These are phyloP conservation scores for Drepanosiphum platanoidis DNA, from an alignment of 2,888 invertebrate genomes.

Conservation along the genomic window DNA sequence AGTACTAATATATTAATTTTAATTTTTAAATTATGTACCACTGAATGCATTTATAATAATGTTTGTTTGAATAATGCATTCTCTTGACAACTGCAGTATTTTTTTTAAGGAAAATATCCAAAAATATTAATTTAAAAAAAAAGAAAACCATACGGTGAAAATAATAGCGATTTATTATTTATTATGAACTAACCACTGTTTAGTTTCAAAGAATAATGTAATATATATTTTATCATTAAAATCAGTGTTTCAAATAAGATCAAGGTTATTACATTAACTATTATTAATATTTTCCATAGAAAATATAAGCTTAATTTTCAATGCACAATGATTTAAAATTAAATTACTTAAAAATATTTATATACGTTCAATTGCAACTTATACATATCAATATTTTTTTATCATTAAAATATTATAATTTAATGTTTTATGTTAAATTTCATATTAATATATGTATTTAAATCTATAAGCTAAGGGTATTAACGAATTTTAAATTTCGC, in stretches of 20 bases:
- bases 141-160: not conserved
- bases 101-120: not conserved
- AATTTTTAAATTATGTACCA: not conserved
- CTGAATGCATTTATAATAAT: constrained; percentile 12
- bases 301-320: not conserved
- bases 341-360: constrained; percentile 20
- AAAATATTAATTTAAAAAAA: not conserved
- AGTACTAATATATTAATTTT: constrained; percentile 4
- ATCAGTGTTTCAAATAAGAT: not conserved
- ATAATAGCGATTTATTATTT: not conserved
- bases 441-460: constrained; percentile 10
- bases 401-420: constrained; percentile 11
- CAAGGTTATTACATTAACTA: not conserved
- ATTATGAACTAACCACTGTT: not conserved
- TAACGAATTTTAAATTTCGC: constrained; percentile 46
- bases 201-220: constrained; percentile 1
- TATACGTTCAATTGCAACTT: constrained; percentile 47
- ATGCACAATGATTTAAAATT: constrained; percentile 13
- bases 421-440: constrained; percentile 18
- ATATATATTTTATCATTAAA: not conserved
- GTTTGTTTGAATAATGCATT: not conserved
- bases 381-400: constrained; percentile 61
- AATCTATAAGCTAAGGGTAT: constrained; percentile 44
- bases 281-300: constrained; percentile 17
- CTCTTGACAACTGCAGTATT: constrained; percentile 5